phyloP scores from a whole-genome alignment of 1,140 invertebrate species.

The Dinoponera quadriceps region DNA sequence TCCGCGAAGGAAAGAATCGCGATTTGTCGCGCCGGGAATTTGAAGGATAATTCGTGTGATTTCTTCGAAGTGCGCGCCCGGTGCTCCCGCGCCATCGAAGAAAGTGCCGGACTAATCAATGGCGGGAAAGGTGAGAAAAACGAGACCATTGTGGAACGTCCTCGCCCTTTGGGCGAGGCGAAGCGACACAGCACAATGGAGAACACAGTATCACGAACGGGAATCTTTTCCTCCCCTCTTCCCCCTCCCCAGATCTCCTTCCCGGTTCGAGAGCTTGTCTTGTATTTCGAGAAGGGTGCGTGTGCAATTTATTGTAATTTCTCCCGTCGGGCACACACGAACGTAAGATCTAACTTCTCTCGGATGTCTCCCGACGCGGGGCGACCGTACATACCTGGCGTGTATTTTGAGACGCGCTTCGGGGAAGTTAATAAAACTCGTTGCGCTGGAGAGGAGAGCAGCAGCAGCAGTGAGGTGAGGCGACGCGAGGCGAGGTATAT shows the following conservation, averaged over 20 bases:
- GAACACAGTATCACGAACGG: constrained; percentile 69
- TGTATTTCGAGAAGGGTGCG: constrained; percentile 76
- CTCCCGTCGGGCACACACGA: constrained; percentile 52
- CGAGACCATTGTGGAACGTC: constrained; percentile 57
- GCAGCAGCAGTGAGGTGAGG: background rate
- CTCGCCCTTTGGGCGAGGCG: constrained; percentile 25
- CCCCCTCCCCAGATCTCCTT: background rate
- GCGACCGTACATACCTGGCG: constrained; percentile 41
- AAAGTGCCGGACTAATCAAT: constrained; percentile 48
- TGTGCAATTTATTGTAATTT: constrained; percentile 74
- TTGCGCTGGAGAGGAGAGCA: constrained; percentile 40
- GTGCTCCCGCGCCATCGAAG: background rate
- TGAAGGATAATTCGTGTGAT: background rate
- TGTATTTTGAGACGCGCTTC: constrained; percentile 45
- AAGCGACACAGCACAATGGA: constrained; percentile 36
- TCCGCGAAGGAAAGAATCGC: too few relatives aligned
- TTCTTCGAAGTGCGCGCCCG: background rate
- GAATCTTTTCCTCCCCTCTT: constrained; percentile 59
- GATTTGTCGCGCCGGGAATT: too few relatives aligned
- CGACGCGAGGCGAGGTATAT: too few relatives aligned
- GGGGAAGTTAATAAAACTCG: constrained; percentile 71
- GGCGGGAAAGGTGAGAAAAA: constrained; percentile 58
- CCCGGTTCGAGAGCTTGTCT: constrained; percentile 60
- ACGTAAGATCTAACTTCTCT: constrained; percentile 67
- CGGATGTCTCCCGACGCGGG: constrained; percentile 26